phyloP scores from a whole-genome alignment of 2,797 vertebrate species.

The Setipinna tenuifilis region DNA sequence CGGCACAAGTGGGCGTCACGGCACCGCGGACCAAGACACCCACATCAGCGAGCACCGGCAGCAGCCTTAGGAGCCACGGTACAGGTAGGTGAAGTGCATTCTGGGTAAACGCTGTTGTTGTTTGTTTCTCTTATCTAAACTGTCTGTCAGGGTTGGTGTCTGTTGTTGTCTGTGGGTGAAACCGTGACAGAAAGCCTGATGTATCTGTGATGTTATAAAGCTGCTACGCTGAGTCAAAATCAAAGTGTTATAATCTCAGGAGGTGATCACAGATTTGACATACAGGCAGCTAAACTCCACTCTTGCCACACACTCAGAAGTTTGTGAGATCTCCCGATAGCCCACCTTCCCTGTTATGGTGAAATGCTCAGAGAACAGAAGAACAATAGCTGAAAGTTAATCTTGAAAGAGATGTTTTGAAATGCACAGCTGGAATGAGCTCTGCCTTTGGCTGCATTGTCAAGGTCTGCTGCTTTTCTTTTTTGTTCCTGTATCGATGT shows the following conservation, averaged over 20 bases:
- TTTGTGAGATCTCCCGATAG: neutral
- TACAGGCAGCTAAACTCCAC: neutral
- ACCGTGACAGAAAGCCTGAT: neutral
- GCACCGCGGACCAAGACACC: constrained; percentile 79
- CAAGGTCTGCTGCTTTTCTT: neutral
- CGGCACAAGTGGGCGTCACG: constrained; percentile 77
- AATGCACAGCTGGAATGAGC: neutral
- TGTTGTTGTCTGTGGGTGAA: neutral
- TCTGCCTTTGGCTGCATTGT: neutral
- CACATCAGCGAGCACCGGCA: constrained; percentile 46
- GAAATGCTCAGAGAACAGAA: neutral
- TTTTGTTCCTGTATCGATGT: constrained; percentile 18
- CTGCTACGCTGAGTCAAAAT: neutral
- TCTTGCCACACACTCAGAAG: neutral
- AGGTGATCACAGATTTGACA: neutral
- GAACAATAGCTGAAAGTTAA: neutral
- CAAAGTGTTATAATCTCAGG: neutral
- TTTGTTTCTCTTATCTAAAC: constrained; percentile 9
- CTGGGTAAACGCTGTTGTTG: too few relatives aligned
- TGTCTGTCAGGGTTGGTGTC: neutral
- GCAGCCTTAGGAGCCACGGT: constrained; percentile 79
- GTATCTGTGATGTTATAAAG: neutral
- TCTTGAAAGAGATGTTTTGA: neutral
- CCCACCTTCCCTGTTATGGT: neutral
- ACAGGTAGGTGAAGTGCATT: constrained; percentile 47